Evolutionary conservation across 2,888 invertebrate species (phyloP).

Genomic region (Pandemis corylana): DNA sequence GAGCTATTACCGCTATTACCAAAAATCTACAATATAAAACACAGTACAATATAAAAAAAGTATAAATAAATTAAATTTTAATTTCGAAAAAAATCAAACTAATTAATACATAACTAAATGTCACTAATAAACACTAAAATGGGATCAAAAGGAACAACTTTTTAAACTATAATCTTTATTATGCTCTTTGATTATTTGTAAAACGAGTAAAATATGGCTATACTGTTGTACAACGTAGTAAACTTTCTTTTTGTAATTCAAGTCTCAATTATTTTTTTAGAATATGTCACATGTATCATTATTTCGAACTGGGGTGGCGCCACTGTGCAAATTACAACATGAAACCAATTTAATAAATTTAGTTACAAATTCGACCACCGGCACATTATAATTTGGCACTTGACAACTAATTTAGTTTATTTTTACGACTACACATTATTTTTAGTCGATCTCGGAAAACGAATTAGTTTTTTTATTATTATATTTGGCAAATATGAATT

Average conservation of each 20-base stretch:
- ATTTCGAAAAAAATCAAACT: not conserved
- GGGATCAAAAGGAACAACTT: not conserved
- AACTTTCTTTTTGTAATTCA: not conserved
- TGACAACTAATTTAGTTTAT: too few relatives aligned
- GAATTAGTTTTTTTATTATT: not conserved
- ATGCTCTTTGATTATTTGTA: not conserved
- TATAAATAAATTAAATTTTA: not conserved
- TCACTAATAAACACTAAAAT: not conserved
- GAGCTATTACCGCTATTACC: slow-evolving; percentile 1
- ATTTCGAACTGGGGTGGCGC: not conserved
- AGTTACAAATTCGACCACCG: not conserved
- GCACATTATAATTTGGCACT: not conserved
- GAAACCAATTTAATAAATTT: not conserved
- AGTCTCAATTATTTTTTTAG: not conserved
- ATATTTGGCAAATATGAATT: too few relatives aligned
- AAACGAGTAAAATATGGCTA: not conserved
- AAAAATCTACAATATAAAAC: not conserved
- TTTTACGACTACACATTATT: too few relatives aligned
- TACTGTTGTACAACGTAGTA: not conserved
- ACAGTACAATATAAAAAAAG: not conserved
- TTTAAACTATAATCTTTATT: not conserved
- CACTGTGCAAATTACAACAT: not conserved
- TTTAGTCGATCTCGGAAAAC: too few relatives aligned
- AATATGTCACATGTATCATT: too few relatives aligned
- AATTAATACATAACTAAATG: slow-evolving; percentile 2